phyloP scores from a whole-genome alignment of 2,888 invertebrate genomes.

The Pheosia tremula region DNA sequence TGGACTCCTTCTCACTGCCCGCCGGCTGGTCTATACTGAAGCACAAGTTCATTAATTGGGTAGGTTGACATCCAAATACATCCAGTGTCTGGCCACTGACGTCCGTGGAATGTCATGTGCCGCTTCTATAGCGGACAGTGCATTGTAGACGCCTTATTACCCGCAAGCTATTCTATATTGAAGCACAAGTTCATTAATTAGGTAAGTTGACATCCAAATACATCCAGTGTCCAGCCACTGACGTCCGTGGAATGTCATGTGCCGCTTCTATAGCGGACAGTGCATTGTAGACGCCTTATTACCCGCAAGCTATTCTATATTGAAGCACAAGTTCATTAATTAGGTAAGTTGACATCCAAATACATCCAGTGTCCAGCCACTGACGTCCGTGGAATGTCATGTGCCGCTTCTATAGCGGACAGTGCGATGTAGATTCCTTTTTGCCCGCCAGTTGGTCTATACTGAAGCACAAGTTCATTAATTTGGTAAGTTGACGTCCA shows the following conservation, averaged over 20 bases:
- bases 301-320: slow-evolving; percentile 86
- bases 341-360: slow-evolving; percentile 54
- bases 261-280: too few relatives aligned
- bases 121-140: too few relatives aligned
- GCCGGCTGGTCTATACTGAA: slow-evolving; percentile 85
- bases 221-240: too few relatives aligned
- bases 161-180: slow-evolving; percentile 85
- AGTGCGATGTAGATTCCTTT: slow-evolving; percentile 14
- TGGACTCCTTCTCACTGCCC: slow-evolving; percentile 82
- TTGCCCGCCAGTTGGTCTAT: slow-evolving; percentile 87
- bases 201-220: slow-evolving; percentile 45
- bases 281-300: slow-evolving; percentile 45
- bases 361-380: too few relatives aligned
- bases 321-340: slow-evolving; percentile 70
- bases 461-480: slow-evolving; percentile 69
- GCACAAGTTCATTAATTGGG: slow-evolving; percentile 73
- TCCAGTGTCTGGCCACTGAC: too few relatives aligned
- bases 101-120: too few relatives aligned
- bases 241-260: too few relatives aligned
- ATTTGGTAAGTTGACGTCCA: slow-evolving; percentile 56
- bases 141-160: slow-evolving; percentile 57
- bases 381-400: too few relatives aligned
- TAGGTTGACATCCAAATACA: slow-evolving; percentile 31
- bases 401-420: too few relatives aligned
- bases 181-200: slow-evolving; percentile 72